phyloP scores from a whole-genome alignment of 2,113 vertebrate species.

The Serinus canaria region DNA sequence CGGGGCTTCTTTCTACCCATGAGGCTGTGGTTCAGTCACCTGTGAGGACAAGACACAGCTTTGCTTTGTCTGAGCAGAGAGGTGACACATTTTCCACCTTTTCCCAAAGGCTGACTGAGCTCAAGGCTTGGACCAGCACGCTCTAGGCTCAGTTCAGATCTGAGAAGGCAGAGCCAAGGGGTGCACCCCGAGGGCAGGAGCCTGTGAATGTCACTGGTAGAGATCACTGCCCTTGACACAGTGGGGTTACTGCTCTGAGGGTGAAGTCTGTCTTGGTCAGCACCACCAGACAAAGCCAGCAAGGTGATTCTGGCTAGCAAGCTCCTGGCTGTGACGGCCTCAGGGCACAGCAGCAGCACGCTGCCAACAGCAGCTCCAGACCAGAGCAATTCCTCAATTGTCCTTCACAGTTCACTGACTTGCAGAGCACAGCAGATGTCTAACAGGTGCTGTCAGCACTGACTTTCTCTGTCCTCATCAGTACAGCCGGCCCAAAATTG shows the following conservation, averaged over 20 bases:
- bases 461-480: background rate
- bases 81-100: background rate
- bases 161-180: background rate
- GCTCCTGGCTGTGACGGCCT: background rate
- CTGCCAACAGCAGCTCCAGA: background rate
- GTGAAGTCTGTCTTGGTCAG: background rate
- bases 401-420: background rate
- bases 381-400: background rate
- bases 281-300: background rate
- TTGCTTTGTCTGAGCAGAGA: background rate
- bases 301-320: background rate
- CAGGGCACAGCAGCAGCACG: background rate
- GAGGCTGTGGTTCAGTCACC: background rate
- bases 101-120: background rate
- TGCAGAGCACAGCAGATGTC: background rate
- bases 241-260: background rate
- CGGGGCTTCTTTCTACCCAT: background rate
- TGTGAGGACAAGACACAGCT: accelerated
- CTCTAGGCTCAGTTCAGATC: background rate
- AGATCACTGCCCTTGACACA: background rate
- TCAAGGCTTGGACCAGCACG: background rate
- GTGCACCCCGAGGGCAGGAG: background rate
- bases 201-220: background rate
- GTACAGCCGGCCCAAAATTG: background rate
- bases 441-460: background rate